Evolutionary conservation across 2,113 vertebrate species (phyloP), one percentile per base, ranked within the genome.

Genomic region (Myocastor coypus): DNA sequence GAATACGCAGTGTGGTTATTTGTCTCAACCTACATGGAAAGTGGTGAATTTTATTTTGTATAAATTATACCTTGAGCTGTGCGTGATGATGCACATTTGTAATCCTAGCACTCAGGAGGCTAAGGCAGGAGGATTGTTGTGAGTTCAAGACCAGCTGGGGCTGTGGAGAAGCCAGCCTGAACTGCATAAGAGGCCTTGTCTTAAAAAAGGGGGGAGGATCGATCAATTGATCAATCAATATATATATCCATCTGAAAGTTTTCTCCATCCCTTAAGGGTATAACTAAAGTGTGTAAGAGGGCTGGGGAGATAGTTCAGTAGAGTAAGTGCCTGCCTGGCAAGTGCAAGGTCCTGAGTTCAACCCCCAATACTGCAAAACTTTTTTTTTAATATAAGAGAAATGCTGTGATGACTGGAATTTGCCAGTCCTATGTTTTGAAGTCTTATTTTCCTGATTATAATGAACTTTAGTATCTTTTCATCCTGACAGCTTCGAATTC

Each of bases 371-470:
- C 55, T 55, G 55, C 3, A 55, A 55, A 55, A 55, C 13, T 16
- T n/a, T n/a, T n/a, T n/a, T n/a, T n/a, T n/a, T n/a, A 55, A 55
- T 55, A 14, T 55, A 55, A 81, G 88, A 82, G 71, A 90, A 75
- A 61, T 40, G 46, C 19, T 63, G 0, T 34, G 17, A 37, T 86
- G 34, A 42, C 50, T 78, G 19, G 89, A 3, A 66, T 93, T 84
- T 30, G 26, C 20, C 50, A 66, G 59, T 82, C 42, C 69, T 30
- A 17, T 89, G 16, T 78, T 85, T 89, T 78, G 32, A 78, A 40
- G 32, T 42, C 63, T 85, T 50, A 34, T 59, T 92, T 94, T 89
- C 30, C 55, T 66, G 32, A 80, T 89, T 92, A 26, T 59, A 78
- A 69, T 94, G 22, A 77, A 22, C 75, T 71, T 91, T 42, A 52